Conservation (phyloP, 2,888 invertebrate genomes). For the Drosophila nr. medialis region DNA sequence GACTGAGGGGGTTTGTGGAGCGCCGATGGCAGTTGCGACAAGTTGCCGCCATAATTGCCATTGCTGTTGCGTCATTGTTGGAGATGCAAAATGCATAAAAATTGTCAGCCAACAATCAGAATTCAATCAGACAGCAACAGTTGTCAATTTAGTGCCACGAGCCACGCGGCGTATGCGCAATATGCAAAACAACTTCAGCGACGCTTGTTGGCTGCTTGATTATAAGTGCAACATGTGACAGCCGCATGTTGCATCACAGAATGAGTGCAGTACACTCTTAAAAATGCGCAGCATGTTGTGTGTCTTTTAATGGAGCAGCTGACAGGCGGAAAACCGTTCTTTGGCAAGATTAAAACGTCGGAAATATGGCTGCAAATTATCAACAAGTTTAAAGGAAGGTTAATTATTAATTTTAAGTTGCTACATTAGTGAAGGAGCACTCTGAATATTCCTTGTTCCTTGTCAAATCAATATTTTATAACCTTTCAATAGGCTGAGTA, state of each 20-base stretch:
- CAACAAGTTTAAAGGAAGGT: not conserved
- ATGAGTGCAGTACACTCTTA: constrained; percentile 18
- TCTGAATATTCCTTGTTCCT: not conserved
- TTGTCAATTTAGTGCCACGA: constrained; percentile 63
- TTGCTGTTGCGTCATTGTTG: constrained; percentile 43
- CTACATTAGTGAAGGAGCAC: not conserved
- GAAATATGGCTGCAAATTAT: not conserved
- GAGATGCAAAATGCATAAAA: constrained; percentile 54
- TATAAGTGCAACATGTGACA: constrained; percentile 42
- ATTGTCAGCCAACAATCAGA: constrained; percentile 63
- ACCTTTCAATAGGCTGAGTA: not conserved
- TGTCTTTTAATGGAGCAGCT: not conserved
- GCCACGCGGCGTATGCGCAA: constrained; percentile 56
- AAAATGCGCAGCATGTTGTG: not conserved
- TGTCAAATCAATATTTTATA: not conserved
- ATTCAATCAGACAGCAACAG: constrained; percentile 78
- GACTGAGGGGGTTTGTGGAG: not conserved
- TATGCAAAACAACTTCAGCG: constrained; percentile 33
- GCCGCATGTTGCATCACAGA: constrained; percentile 42
- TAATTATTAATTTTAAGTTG: not conserved
- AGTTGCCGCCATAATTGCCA: constrained; percentile 51
- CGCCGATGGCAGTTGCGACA: constrained; percentile 14
- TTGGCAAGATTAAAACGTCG: not conserved
- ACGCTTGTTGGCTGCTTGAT: constrained; percentile 20
- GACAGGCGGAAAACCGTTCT: not conserved